A percentile compares a stretch with the other conserved stretches of the same genome.
Conservation (phyloP, 2,113 vertebrate species). For the Himantopus leucocephalus region DNA sequence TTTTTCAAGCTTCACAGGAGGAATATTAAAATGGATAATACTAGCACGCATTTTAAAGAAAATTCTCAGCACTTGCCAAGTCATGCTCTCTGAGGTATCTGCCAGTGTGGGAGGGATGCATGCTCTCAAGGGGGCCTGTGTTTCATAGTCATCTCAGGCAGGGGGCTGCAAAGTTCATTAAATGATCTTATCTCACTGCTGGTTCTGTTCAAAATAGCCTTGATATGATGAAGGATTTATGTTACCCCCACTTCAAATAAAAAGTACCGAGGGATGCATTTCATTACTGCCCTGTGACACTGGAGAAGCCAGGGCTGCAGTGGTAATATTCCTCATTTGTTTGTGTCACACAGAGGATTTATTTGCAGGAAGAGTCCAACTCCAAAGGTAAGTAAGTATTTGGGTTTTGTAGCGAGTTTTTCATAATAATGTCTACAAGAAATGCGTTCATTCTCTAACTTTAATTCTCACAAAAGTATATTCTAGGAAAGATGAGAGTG, state of each 20-base stretch:
- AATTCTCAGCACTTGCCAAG: conserved; percentile 61
- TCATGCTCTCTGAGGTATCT: conserved; percentile 60
- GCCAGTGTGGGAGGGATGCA: conserved; percentile 71
- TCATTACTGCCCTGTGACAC: conserved; percentile 52
- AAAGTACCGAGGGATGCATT: conserved; percentile 65
- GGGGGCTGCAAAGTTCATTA: conserved; percentile 75
- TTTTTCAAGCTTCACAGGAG: conserved; percentile 56
- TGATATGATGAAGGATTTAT: conserved; percentile 74
- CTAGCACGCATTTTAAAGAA: conserved; percentile 52
- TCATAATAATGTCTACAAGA: neutral
- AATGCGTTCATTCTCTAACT: neutral
- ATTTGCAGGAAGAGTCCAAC: conserved; percentile 33
- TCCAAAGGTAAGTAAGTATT: conserved; percentile 66
- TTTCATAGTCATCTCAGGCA: conserved; percentile 68
- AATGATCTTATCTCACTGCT: conserved; percentile 69
- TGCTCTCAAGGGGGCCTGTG: conserved; percentile 53
- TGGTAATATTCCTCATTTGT: conserved; percentile 20
- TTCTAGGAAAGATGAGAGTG: conserved; percentile 13
- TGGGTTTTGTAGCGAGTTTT: neutral
- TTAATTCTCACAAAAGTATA: neutral
- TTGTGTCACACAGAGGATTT: conserved; percentile 41
- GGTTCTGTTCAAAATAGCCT: conserved; percentile 74
- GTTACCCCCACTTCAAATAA: conserved; percentile 69
- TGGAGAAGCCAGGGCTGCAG: conserved; percentile 33
- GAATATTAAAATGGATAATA: conserved; percentile 56